These are phyloP conservation scores for Aurelia sp. DNA, from an alignment of 30 jellyfish, hydroid and myxozoan species.

Conservation along the genomic window DNA sequence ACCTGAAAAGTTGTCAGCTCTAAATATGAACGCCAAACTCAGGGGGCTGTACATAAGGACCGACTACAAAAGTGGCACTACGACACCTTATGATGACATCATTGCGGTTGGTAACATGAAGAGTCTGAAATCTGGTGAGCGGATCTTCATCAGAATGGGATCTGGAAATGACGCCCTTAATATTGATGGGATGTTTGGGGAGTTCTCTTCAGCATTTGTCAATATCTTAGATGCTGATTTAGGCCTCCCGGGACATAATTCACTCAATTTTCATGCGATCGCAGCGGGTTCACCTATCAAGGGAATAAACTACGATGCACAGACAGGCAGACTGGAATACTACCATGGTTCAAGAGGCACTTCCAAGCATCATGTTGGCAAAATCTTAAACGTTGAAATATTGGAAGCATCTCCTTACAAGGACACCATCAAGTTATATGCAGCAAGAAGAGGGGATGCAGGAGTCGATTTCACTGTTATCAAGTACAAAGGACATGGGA, in stretches of 20 bases:
- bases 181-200: constrained; percentile 40
- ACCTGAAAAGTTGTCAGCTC: neutral
- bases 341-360: neutral
- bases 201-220: neutral
- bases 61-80: neutral
- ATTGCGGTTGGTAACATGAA: constrained; percentile 20
- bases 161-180: constrained; percentile 8
- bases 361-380: constrained; percentile 32
- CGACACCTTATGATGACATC: neutral
- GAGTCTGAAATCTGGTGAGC: neutral
- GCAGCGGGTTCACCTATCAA: constrained; percentile 1
- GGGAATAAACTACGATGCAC: constrained; percentile 20
- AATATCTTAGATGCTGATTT: constrained; percentile 23
- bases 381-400: constrained; percentile 2
- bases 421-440: constrained; percentile 11
- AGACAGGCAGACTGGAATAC: constrained; percentile 11
- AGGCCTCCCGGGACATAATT: constrained; percentile 21
- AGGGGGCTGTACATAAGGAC: constrained; percentile 10
- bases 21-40: neutral
- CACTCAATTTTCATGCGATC: constrained; percentile 14
- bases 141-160: constrained; percentile 7
- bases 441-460: constrained; percentile 1
- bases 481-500: constrained; percentile 26
- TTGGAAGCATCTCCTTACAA: neutral
- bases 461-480: constrained; percentile 12